Base-by-base conservation (phyloP, 2,888 invertebrate genomes). In the Peribatodes rhomboidaria region DNA sequence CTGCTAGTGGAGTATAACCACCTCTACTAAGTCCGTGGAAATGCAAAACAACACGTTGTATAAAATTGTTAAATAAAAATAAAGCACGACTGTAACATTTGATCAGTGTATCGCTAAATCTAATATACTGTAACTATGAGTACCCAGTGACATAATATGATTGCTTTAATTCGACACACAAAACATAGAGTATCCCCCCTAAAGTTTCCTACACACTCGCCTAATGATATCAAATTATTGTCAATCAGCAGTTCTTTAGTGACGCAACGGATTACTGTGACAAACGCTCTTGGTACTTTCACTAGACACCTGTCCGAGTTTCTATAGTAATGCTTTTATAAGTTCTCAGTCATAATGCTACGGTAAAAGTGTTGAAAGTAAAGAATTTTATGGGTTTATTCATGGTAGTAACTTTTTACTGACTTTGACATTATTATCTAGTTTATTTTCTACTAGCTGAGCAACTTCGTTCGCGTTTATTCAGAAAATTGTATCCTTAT, bases 221-320 rank as follows among this genome's bases (percentile, higher is more conserved):
- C 69, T 77, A 75, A 77, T 76, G 72, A 70, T 71, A 74, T 71
- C 69, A 78, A 76, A 78, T 77, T 77, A 79, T 71, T 75, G 75
- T 74, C 73, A 74, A 73, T 74, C 76, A 71, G 62, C 68, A 69
- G 69, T 69, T 61, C 57, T 66, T 67, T 57, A 22, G 31, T 76
- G 73, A 69, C 71, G 64, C 65, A 74, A 76, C 49, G 67, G 57
- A 68, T 65, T 61, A 63, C 60, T 69, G 74, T 76, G 73, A 76
- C 73, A 76, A 74, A 74, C 67, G 67, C 59, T 58, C 69, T 68
- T 69, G 68, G 68, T 72, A 78, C 78, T 78, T 78, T 78, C 78
- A 73, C 77, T 70, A 37, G 56, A 66, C 70, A 72, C 70, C 72
- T 73, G 70, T 65, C 63, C 39, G 41, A 62, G 65, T 69, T 72